phyloP scores from a whole-genome alignment of 2,797 vertebrate genomes.

The Gouania willdenowi region DNA sequence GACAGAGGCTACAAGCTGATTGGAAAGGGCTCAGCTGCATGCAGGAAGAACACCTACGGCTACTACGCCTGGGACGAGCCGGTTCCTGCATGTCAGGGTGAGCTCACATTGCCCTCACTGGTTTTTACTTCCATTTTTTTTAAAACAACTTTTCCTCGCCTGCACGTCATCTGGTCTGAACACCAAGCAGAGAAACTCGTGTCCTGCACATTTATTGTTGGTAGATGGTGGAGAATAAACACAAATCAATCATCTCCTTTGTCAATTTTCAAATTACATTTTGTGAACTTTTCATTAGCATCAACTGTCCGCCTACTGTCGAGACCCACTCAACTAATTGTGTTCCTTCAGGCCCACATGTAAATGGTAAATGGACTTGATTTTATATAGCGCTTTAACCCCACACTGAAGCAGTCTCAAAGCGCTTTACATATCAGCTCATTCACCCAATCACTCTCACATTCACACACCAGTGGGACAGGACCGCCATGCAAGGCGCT shows the following conservation, averaged over 20 bases:
- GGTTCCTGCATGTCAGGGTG: conserved; percentile 97
- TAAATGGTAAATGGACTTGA: no score
- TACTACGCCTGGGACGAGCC: conserved; percentile 89
- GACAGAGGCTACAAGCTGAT: conserved; percentile 93
- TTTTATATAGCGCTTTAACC: no score
- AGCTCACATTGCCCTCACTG: conserved; percentile 36
- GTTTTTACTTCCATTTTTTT: conserved; percentile 41
- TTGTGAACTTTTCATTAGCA: conserved; percentile 54
- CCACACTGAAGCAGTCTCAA: no score
- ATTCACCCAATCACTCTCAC: no score
- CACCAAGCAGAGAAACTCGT: conserved; percentile 18
- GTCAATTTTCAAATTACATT: conserved; percentile 63
- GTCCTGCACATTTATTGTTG: conserved; percentile 24
- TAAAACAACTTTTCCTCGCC: conserved; percentile 10
- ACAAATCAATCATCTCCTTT: conserved; percentile 62
- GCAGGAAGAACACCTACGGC: conserved; percentile 84
- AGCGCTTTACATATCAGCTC: no score
- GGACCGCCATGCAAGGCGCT: no score
- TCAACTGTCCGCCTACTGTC: conserved; percentile 30
- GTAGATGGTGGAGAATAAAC: conserved; percentile 49
- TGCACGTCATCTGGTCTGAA: conserved; percentile 28
- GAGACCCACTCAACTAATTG: conserved; percentile 47
- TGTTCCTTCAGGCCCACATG: conserved; percentile 33
- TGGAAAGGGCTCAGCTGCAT: conserved; percentile 88
- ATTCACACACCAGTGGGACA: no score